Evolutionary conservation across 2,888 invertebrate species (phyloP), one percentile per base, ranked within the genome.

Genomic region (Trisateles emortualis): DNA sequence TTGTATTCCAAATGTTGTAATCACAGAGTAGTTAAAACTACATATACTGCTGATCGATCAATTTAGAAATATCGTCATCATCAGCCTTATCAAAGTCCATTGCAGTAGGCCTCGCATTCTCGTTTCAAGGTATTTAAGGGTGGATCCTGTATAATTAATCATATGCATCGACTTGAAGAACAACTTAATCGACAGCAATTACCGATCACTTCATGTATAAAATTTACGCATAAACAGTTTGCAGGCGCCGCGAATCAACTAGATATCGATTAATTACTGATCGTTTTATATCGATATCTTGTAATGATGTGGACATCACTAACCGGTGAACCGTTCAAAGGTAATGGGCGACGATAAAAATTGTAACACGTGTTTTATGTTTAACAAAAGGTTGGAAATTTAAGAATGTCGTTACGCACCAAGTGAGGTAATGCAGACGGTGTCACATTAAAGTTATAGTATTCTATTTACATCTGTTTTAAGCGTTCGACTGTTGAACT

Each of bases 111-210:
- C n/a, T n/a, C n/a, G n/a, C n/a, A n/a, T n/a, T n/a, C n/a, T n/a
- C n/a, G n/a, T n/a, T 76, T 76, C 73, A 58, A 55, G 42, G 72
- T 72, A 66, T 79, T 74, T 74, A 72, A 70, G 72, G 72, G 72
- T 65, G 59, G 61, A 59, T 59, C 46, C 59, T 59, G 36, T 44
- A 54, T 52, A 62, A 64, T 46, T 52, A 59, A 64, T 58, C 61
- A 46, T 54, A 68, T 68, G 74, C 72, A 72, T 76, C 72, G 61
- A 64, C 62, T 47, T 75, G 74, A 76, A 79, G 78, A 78, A 81
- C 78, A 75, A 72, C 80, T 81, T 73, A 74, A 77, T 81, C 66
- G 70, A 61, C 55, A 60, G 67, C 72, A 78, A 79, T 83, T 76
- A 81, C n/a, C 65, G 49, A 58, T 48, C 58, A 41, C 38, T 53